phyloP scores from a whole-genome alignment of 2,113 vertebrate species.

The Caracal caracal region DNA sequence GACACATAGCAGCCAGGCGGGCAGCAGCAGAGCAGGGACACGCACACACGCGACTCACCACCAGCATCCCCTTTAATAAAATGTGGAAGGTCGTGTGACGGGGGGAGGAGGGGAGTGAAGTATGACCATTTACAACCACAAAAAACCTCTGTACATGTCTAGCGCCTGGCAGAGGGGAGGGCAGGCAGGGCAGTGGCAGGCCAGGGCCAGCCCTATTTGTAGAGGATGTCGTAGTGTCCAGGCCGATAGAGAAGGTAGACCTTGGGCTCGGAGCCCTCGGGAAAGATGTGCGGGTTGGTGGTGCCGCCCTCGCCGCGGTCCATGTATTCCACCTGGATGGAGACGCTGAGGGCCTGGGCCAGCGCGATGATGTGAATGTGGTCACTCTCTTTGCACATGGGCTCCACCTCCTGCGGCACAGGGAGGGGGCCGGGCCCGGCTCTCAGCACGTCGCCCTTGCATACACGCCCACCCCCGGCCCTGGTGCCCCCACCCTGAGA shows the following conservation, averaged over 20 bases:
- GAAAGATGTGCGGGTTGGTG: conserved; percentile 95
- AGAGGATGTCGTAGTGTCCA: conserved; percentile 97
- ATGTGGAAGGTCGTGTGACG: conserved; percentile 89
- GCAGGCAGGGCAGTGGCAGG: not conserved
- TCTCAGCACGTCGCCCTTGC: not conserved
- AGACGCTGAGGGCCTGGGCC: conserved; percentile 93
- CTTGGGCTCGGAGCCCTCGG: conserved; percentile 93
- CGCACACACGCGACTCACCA: conserved; percentile 43
- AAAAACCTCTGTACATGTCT: conserved; percentile 78
- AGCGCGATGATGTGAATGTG: conserved; percentile 98
- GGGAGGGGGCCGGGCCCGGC: not conserved
- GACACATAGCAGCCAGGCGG: conserved; percentile 63
- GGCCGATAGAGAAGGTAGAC: conserved; percentile 96
- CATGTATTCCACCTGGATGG: conserved; percentile 97
- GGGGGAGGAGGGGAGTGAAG: conserved; percentile 85
- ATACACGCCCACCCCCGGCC: not conserved
- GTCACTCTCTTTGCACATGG: conserved; percentile 97
- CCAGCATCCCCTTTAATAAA: conserved; percentile 94
- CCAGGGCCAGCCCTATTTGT: conserved; percentile 88
- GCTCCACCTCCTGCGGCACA: conserved; percentile 75
- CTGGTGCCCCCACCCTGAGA: not conserved
- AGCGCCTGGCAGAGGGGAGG: conserved; percentile 54
- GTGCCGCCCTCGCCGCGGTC: conserved; percentile 94
- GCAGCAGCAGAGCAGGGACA: conserved; percentile 69
- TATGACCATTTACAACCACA: conserved; percentile 95